Evolutionary conservation across 2,797 vertebrate species (phyloP), one percentile per base, ranked within the genome.

Genomic region (Scolopax bukidnonensis): DNA sequence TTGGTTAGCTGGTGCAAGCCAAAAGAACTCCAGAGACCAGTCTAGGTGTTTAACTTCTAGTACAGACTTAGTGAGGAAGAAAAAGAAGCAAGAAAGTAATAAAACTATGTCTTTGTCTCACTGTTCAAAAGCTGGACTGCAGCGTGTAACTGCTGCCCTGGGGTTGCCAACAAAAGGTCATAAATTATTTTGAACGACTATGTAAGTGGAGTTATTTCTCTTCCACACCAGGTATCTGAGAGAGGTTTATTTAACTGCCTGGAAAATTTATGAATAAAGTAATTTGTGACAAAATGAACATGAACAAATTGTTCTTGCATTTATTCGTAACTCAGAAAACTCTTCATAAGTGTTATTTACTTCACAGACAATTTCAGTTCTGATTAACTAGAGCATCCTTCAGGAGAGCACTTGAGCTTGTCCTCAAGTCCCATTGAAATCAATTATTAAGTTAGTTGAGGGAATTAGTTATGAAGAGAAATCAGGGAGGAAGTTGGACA

Each of bases 371-470:
- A 84, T 57, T 95, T 95, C 32, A 73, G 33, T 67, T 41, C 40
- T 84, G 67, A 95, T 94, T 93, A 94, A 93, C 53, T 73, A 95
- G 12, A 96, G 87, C 87, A 91, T 75, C 47, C 63, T 93, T 93
- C 77, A 90, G 83, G 80, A 96, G 56, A 89, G 74, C 32, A 83
- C 91, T 93, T 68, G 27, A 92, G 23, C 28, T 53, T 6, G 38
- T 73, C 32, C 70, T 96, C 56, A 93, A 94, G 70, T 84, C 41
- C 56, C 51, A 89, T 1, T 80, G 70, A 93, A 90, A 53, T 74
- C 70, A 95, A 70, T 93, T 84, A 87, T 82, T 82, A 87, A 7
- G 56, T 91, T 94, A 79, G 80, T 68, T 93, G 70, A 86, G 50
- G 5, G 43, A 88, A 88, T 92, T n/a, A 70, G 36, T 74, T 81